phyloP scores from a whole-genome alignment of 2,113 vertebrate genomes.

The Entomyzon cyanotis region DNA sequence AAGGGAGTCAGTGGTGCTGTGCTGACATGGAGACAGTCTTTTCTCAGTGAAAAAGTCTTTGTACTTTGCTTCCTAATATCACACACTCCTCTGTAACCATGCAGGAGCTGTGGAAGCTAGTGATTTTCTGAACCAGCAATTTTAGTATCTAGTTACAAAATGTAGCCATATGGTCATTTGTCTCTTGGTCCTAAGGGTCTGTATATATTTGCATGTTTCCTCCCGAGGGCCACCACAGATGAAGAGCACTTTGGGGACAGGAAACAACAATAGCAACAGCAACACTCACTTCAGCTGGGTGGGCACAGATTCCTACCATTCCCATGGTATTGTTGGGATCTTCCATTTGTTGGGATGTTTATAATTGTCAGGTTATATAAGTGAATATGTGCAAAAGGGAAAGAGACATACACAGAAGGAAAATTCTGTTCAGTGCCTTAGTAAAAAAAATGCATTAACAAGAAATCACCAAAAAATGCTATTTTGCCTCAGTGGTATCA shows the following conservation, averaged over 20 bases:
- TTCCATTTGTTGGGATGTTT: not conserved
- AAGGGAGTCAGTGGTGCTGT: not conserved
- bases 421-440: not conserved
- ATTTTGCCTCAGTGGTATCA: not conserved
- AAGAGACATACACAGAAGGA: not conserved
- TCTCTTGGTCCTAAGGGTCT: not conserved
- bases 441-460: not conserved
- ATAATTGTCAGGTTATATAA: not conserved
- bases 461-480: not conserved
- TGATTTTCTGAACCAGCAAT: slow-evolving; percentile 12
- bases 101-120: not conserved
- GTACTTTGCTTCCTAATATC: not conserved
- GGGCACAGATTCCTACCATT: not conserved
- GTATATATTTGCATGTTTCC: not conserved
- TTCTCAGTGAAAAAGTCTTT: not conserved
- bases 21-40: not conserved
- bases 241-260: not conserved
- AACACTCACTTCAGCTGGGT: not conserved
- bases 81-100: not conserved
- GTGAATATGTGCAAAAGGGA: not conserved
- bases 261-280: not conserved
- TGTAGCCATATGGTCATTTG: not conserved
- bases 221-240: not conserved
- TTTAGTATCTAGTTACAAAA: slow-evolving; percentile 12
- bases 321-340: not conserved